A percentile compares a stretch with the other conserved stretches of the same genome.
These are phyloP conservation scores for Eulithis testata DNA, from an alignment of 2,888 invertebrate species.

Conservation along the genomic window DNA sequence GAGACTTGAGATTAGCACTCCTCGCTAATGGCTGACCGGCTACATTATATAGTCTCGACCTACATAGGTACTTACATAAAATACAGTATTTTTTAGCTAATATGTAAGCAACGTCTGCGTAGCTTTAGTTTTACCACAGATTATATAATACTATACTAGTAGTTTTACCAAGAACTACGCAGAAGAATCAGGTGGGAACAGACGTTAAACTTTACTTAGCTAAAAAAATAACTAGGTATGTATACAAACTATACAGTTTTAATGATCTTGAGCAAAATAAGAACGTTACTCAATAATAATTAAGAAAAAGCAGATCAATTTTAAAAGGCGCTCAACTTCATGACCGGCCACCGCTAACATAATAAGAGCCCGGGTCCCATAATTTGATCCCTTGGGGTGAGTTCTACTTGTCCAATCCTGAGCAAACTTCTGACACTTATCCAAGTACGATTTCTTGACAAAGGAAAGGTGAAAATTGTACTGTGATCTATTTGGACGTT, in stretches of 20 bases:
- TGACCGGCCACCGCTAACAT: conserved; percentile 16
- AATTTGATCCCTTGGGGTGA: conserved; percentile 29
- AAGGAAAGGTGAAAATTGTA: conserved; percentile 12
- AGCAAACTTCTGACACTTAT: conserved; percentile 24
- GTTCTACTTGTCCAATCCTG: conserved; percentile 27
- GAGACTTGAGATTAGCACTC: conserved; percentile 34
- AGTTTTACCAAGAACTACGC: too few species aligned
- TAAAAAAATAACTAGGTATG: too few species aligned
- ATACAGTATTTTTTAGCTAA: too few species aligned
- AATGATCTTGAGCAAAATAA: background rate
- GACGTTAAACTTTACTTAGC: too few species aligned
- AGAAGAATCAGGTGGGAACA: too few species aligned
- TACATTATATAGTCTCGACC: background rate
- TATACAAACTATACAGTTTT: too few species aligned
- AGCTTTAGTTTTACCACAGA: too few species aligned
- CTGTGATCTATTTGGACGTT: conserved; percentile 1
- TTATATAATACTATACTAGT: too few species aligned
- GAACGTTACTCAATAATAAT: background rate
- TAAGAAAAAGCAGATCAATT: conserved; percentile 22
- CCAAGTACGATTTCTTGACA: conserved; percentile 8
- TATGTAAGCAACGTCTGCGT: too few species aligned
- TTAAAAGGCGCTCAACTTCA: conserved; percentile 19
- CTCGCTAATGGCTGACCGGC: conserved; percentile 30
- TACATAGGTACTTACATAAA: too few species aligned
- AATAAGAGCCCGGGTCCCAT: conserved; percentile 16